These are phyloP conservation scores for Amphipyra tragopoginis DNA, from an alignment of 2,888 invertebrate species.

Conservation along the genomic window DNA sequence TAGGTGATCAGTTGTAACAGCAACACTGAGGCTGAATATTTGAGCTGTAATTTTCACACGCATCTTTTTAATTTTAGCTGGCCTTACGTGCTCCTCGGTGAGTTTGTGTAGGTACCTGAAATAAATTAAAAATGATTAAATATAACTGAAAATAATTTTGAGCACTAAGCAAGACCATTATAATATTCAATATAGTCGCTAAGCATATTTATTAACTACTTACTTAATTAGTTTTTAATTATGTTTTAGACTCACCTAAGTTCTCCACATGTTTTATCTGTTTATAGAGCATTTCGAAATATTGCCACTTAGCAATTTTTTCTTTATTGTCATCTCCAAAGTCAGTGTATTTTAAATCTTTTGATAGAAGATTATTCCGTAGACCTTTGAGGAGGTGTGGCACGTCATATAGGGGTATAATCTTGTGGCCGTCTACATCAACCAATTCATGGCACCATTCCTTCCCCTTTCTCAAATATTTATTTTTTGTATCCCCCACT, in stretches of 20 bases:
- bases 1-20: conserved; percentile 6
- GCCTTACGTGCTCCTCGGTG: conserved; percentile 7
- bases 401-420: conserved; percentile 55
- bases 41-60: conserved; percentile 11
- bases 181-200: too few relatives aligned
- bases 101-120: too few relatives aligned
- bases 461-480: conserved; percentile 33
- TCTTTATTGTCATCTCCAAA: neutral
- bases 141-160: too few relatives aligned
- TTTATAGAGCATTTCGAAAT: neutral
- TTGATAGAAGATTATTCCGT: neutral
- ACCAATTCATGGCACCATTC: conserved; percentile 44
- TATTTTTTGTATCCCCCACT: too few relatives aligned
- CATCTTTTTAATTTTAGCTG: conserved; percentile 4
- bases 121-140: too few relatives aligned
- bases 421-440: conserved; percentile 29
- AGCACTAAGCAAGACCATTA: too few relatives aligned
- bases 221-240: too few relatives aligned
- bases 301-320: neutral
- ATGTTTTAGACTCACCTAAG: neutral
- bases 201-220: too few relatives aligned
- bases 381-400: conserved; percentile 57
- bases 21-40: conserved; percentile 10
- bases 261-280: neutral
- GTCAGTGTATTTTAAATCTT: neutral